phyloP scores from a whole-genome alignment of 1,140 invertebrate genomes.

The Aphis craccivora region DNA sequence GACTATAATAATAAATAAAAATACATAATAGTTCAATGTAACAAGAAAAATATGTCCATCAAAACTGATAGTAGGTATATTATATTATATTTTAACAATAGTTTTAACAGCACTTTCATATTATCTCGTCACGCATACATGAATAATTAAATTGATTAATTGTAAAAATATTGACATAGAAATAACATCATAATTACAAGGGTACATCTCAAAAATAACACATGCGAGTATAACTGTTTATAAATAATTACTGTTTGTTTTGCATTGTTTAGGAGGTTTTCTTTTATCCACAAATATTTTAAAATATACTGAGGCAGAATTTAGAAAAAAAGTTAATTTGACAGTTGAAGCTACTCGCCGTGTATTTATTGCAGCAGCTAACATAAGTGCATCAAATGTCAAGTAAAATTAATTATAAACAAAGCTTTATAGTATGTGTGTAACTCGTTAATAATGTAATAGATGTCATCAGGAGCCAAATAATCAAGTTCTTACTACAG shows the following conservation, averaged over 20 bases:
- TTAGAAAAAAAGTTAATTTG: slow-evolving; percentile 49
- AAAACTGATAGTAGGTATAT: not conserved
- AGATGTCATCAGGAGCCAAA: not conserved
- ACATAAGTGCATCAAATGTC: not conserved
- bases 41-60: not conserved
- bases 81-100: not conserved
- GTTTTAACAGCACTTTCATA: not conserved
- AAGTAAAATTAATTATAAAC: slow-evolving; percentile 35
- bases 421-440: not conserved
- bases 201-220: not conserved
- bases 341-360: slow-evolving; percentile 4
- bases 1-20: not conserved
- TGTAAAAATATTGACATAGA: not conserved
- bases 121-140: not conserved
- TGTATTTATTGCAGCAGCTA: slow-evolving; percentile 43
- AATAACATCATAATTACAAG: not conserved
- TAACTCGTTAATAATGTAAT: not conserved
- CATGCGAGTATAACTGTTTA: not conserved
- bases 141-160: not conserved
- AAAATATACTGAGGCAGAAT: slow-evolving; percentile 26
- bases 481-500: slow-evolving; percentile 66
- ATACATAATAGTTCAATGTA: not conserved
- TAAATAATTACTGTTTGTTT: not conserved
- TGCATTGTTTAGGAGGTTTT: slow-evolving; percentile 20
- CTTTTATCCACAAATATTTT: slow-evolving; percentile 27